Base-by-base conservation (phyloP, 2,797 vertebrate species). In the Halcyon badia region DNA sequence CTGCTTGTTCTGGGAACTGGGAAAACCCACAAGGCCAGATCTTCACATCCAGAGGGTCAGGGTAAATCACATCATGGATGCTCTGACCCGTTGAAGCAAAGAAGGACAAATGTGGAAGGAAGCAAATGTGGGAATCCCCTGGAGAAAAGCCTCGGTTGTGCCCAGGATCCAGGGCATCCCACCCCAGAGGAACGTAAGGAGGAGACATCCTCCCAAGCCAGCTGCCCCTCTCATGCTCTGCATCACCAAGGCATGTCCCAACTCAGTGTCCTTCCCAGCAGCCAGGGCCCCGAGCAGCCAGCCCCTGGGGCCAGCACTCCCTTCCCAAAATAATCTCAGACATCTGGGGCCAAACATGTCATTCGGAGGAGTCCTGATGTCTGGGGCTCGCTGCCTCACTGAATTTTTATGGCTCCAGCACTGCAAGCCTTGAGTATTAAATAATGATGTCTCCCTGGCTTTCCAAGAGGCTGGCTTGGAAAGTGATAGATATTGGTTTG, bases 321-420 rank as follows among this genome's bases (percentile, higher is more conserved):
- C 57, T 89, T 92, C 83, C 83, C 82, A 86, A 94, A 93, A 89
- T 87, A 93, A 90, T 89, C 73, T 88, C 73, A 68, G 88, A 33
- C 83, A 94, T 93, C 90, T 93, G 86, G 86, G 78, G 84, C 85
- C 91, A 51, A 83, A 79, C 48, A 11, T 21, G 35, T 80, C 48
- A 35, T 56, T 87, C 1, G 0, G 92, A 96, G 96, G 96, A 94
- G 94, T 26, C 90, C 91, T 87, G 81, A 77, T 93, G 93, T 93
- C 93, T 95, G 83, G 33, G 65, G 39, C 93, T 95, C 69, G 60
- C 28, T 0, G 5, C 33, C 68, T 90, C 8, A 0, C 39, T 69
- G 49, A 13, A 48, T 48, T 82, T 80, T 70, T 89, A 78, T 78
- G 51, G 30, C 52, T 72, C 70, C 93, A 75, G 30, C 5, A 0